These are phyloP conservation scores for Philotrypesis tridentata DNA, from an alignment of 1,140 invertebrate species.

Conservation along the genomic window DNA sequence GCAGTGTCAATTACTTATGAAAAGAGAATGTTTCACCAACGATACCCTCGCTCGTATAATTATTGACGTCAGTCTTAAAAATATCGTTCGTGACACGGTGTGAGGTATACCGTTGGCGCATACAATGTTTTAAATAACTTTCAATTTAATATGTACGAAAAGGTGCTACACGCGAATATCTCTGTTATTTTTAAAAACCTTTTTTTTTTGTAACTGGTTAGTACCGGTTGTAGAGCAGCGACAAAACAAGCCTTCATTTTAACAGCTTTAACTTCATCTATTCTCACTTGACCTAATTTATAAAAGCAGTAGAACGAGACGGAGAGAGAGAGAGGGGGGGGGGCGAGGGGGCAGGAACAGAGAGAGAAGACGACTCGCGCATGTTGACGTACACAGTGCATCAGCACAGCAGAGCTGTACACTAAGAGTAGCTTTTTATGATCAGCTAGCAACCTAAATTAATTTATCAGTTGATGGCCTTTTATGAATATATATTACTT, in stretches of 20 bases:
- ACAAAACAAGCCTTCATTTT: constrained; percentile 43
- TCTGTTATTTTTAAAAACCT: constrained; percentile 34
- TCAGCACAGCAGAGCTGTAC: background rate
- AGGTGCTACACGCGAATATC: background rate
- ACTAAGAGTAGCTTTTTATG: constrained; percentile 20
- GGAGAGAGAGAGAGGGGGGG: background rate
- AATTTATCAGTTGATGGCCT: constrained; percentile 10
- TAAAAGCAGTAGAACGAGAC: background rate
- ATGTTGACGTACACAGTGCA: constrained; percentile 31
- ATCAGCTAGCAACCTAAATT: constrained; percentile 43
- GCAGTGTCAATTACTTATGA: background rate
- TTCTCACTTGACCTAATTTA: constrained; percentile 46
- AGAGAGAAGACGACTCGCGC: background rate
- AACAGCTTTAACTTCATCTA: constrained; percentile 42
- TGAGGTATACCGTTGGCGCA: background rate
- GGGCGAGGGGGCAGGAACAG: too few relatives aligned
- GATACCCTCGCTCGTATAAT: background rate
- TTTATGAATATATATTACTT: constrained; percentile 26
- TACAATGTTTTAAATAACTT: constrained; percentile 21
- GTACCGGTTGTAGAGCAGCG: constrained; percentile 12
- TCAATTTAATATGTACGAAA: background rate
- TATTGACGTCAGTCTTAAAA: constrained; percentile 19
- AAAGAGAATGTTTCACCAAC: background rate
- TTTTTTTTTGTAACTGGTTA: constrained; percentile 31
- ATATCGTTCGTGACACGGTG: background rate